phyloP scores from a whole-genome alignment of 2,113 vertebrate species.

The Cochlearius cochlearius region DNA sequence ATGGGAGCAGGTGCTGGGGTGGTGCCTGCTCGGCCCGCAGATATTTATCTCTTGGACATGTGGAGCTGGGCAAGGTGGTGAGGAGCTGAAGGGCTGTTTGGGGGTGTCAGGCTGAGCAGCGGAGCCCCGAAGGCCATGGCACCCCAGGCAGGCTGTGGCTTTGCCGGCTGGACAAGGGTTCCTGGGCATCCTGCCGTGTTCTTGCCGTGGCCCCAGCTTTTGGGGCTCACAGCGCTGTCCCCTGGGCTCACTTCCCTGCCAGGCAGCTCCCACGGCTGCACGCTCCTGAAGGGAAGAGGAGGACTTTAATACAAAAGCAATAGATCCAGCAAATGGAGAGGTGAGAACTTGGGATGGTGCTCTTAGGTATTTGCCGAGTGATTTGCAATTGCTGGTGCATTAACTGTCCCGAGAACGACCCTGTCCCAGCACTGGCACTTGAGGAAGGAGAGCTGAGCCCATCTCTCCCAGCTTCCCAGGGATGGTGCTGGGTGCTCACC shows the following conservation, averaged over 20 bases:
- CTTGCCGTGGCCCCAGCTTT: not conserved
- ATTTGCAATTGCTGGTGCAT: not conserved
- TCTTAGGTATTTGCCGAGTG: not conserved
- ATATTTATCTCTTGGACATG: not conserved
- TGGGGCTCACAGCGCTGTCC: rapidly evolving
- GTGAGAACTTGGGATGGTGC: not conserved
- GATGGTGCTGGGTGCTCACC: not conserved
- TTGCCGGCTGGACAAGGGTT: not conserved
- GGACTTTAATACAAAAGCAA: not conserved
- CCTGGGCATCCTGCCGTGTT: not conserved
- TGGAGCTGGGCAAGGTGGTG: not conserved
- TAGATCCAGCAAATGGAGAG: not conserved
- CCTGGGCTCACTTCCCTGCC: not conserved
- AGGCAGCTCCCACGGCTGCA: not conserved
- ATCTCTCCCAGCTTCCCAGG: rapidly evolving
- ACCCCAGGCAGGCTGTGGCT: not conserved
- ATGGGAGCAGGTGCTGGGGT: not conserved
- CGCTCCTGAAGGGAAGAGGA: rapidly evolving
- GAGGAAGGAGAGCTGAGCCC: rapidly evolving
- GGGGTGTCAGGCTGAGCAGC: not conserved
- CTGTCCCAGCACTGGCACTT: not conserved
- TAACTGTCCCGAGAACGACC: rapidly evolving
- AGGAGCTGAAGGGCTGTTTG: not conserved
- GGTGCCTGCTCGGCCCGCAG: not conserved
- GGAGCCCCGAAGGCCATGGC: rapidly evolving